phyloP scores from a whole-genome alignment of 2,113 vertebrate species.

The Hepsetus odoe region DNA sequence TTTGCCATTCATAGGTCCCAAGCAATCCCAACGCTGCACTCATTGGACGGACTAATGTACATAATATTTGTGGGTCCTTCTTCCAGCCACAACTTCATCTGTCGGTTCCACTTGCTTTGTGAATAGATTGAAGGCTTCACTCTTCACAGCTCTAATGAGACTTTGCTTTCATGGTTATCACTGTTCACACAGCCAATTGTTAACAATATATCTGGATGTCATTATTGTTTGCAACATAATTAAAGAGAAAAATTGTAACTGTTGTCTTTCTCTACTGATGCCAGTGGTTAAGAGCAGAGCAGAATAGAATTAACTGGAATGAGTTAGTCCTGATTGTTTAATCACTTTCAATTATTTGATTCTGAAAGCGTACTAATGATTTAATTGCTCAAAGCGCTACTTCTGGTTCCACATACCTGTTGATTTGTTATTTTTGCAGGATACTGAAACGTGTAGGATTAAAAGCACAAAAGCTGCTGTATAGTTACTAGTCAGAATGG shows the following conservation, averaged over 20 bases:
- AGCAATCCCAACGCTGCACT: conserved; percentile 72
- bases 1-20: conserved; percentile 68
- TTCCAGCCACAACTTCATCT: conserved; percentile 55
- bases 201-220: conserved; percentile 83
- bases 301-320: background rate
- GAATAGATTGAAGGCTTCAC: conserved; percentile 70
- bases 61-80: conserved; percentile 59
- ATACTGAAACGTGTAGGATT: too few relatives aligned
- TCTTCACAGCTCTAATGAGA: conserved; percentile 68
- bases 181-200: conserved; percentile 79
- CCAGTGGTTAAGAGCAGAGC: background rate
- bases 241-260: conserved; percentile 67
- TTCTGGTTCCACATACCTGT: too few relatives aligned
- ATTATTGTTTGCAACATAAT: conserved; percentile 83
- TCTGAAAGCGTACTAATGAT: too few relatives aligned
- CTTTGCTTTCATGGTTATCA: conserved; percentile 73
- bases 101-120: conserved; percentile 66
- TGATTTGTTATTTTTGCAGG: too few relatives aligned
- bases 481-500: too few relatives aligned
- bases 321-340: too few relatives aligned
- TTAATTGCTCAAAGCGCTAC: too few relatives aligned
- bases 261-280: conserved; percentile 31
- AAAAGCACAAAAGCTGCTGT: too few relatives aligned
- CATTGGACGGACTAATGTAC: conserved; percentile 62
- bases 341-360: too few relatives aligned